Percentiles rank a stretch among this genome's conserved stretches.
Evolutionary conservation across 2,888 invertebrate species (phyloP).

Genomic region (Metacarcinus magister): DNA sequence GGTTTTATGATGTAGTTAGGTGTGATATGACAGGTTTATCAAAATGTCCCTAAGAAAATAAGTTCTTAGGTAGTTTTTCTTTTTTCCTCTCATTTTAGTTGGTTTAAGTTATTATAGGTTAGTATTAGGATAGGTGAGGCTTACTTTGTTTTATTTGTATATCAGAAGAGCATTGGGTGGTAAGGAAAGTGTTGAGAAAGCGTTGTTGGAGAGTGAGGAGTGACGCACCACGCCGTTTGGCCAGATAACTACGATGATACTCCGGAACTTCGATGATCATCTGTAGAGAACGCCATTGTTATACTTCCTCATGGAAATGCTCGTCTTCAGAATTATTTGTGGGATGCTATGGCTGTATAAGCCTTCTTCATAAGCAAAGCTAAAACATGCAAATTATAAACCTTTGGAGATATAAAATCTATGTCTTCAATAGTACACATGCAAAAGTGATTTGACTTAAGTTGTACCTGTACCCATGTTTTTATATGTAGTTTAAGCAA

Average conservation of each 20-base stretch:
- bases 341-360: constrained; percentile 46
- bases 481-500: constrained; percentile 16
- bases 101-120: constrained; percentile 67
- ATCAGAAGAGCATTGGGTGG: constrained; percentile 82
- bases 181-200: constrained; percentile 78
- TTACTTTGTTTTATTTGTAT: constrained; percentile 78
- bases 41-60: not conserved
- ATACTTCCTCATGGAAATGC: constrained; percentile 63
- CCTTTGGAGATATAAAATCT: not conserved
- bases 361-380: constrained; percentile 44
- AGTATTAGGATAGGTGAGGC: constrained; percentile 73
- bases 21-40: not conserved
- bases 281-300: constrained; percentile 58
- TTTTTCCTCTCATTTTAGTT: not conserved
- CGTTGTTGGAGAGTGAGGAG: constrained; percentile 74
- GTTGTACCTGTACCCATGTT: constrained; percentile 46
- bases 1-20: too few species aligned
- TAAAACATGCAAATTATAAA: not conserved
- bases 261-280: constrained; percentile 77
- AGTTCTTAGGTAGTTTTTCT: not conserved
- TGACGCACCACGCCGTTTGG: constrained; percentile 72
- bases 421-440: not conserved
- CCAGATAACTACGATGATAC: constrained; percentile 69
- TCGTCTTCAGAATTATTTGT: constrained; percentile 20
- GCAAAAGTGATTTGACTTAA: constrained; percentile 6